These are phyloP conservation scores for Apodemia mormo DNA, from an alignment of 2,888 invertebrate genomes.

Conservation along the genomic window DNA sequence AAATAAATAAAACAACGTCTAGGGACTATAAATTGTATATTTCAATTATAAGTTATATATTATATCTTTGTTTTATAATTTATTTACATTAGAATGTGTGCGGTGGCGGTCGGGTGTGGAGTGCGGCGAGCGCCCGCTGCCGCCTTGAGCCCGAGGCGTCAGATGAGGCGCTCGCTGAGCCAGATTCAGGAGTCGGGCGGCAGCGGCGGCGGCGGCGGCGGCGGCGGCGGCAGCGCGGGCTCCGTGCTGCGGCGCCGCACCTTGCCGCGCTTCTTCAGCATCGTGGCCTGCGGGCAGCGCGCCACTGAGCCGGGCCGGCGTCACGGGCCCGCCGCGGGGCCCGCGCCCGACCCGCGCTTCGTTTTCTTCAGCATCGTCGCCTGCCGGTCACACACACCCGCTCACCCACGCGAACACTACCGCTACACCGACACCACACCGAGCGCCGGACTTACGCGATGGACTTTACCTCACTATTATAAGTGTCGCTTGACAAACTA, in stretches of 20 bases:
- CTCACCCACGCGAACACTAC: conserved; percentile 42
- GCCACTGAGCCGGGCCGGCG: conserved; percentile 47
- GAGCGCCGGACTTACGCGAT: conserved; percentile 39
- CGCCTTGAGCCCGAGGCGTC: conserved; percentile 76
- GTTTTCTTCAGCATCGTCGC: conserved; percentile 99
- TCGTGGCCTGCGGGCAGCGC: conserved; percentile 94
- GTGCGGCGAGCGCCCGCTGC: conserved; percentile 61
- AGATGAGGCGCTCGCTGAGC: conserved; percentile 88
- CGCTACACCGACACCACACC: conserved; percentile 32
- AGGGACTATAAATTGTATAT: conserved; percentile 64
- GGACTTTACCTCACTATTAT: neutral
- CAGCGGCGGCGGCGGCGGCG: conserved; percentile 64
- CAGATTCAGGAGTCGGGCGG: conserved; percentile 85
- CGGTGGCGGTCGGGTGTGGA: conserved; percentile 23
- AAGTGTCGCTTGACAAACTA: too few species aligned
- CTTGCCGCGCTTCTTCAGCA: conserved; percentile 99
- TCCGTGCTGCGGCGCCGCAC: conserved; percentile 98
- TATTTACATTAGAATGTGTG: conserved; percentile 55
- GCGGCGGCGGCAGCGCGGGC: conserved; percentile 76
- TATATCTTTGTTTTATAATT: conserved; percentile 48
- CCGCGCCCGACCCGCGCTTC: conserved; percentile 94
- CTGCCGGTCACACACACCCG: conserved; percentile 82
- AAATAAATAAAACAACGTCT: conserved; percentile 74
- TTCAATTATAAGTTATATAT: conserved; percentile 45
- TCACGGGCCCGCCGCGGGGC: conserved; percentile 84